These are phyloP conservation scores for Drosophila borborema DNA, from an alignment of 2,888 invertebrate species.

Conservation along the genomic window DNA sequence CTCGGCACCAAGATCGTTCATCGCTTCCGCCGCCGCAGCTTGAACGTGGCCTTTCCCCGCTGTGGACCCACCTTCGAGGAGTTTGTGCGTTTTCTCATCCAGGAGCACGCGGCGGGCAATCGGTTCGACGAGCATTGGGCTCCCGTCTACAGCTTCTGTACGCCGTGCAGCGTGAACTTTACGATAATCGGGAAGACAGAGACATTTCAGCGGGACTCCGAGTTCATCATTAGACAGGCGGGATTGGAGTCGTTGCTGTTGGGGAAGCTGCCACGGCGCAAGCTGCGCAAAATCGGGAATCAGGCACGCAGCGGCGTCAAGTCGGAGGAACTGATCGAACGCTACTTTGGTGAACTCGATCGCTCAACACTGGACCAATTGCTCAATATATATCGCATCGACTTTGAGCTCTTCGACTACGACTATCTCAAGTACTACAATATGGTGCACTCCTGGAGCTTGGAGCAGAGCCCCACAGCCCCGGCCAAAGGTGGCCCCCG, in stretches of 20 bases:
- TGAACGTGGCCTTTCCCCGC: constrained; percentile 64
- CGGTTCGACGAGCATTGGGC: constrained; percentile 89
- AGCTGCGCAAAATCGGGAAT: constrained; percentile 86
- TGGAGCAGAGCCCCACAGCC: constrained; percentile 51
- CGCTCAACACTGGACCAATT: constrained; percentile 87
- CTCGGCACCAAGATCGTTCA: constrained; percentile 89
- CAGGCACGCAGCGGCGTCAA: constrained; percentile 79
- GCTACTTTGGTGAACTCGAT: constrained; percentile 87
- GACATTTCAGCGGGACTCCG: constrained; percentile 87
- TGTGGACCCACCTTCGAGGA: constrained; percentile 89
- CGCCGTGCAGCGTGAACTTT: constrained; percentile 89
- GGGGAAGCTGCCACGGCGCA: constrained; percentile 86
- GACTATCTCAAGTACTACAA: constrained; percentile 87
- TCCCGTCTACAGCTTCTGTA: constrained; percentile 88
- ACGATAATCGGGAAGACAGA: constrained; percentile 89
- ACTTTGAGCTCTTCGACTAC: constrained; percentile 90
- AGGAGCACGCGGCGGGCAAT: constrained; percentile 86
- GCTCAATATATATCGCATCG: constrained; percentile 88
- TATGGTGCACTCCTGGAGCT: constrained; percentile 84
- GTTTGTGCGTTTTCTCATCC: constrained; percentile 89
- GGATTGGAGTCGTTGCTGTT: constrained; percentile 87
- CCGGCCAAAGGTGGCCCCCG: constrained; percentile 9
- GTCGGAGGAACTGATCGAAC: constrained; percentile 86
- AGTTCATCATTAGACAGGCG: constrained; percentile 87
- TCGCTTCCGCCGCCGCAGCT: constrained; percentile 85